Evolutionary conservation across 2,888 invertebrate species (phyloP).

Genomic region (Eupithecia vulgata): DNA sequence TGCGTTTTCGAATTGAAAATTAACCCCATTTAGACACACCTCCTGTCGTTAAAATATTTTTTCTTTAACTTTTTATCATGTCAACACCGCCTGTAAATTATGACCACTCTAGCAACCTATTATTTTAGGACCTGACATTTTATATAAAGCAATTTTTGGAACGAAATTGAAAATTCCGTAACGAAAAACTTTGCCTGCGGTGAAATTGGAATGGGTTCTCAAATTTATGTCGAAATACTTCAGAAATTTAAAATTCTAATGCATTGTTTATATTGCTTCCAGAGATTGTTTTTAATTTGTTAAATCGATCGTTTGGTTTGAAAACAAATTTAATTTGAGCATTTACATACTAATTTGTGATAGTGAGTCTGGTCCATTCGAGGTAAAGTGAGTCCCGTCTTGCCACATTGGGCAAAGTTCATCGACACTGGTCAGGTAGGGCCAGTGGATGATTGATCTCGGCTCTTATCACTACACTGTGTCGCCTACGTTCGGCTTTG

Average conservation of each 20-base stretch:
- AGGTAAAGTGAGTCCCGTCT: constrained; percentile 73
- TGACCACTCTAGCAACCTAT: constrained; percentile 76
- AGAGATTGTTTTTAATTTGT: constrained; percentile 50
- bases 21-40: constrained; percentile 78
- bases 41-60: constrained; percentile 69
- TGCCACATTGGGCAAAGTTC: constrained; percentile 69
- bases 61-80: constrained; percentile 66
- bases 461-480: constrained; percentile 78
- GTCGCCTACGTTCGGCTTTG: constrained; percentile 80
- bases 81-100: constrained; percentile 81
- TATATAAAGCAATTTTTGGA: constrained; percentile 70
- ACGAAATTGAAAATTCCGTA: constrained; percentile 74
- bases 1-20: constrained; percentile 80
- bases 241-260: constrained; percentile 64
- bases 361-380: constrained; percentile 61
- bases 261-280: constrained; percentile 51
- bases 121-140: constrained; percentile 80
- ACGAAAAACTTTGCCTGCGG: constrained; percentile 71
- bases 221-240: constrained; percentile 70
- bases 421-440: constrained; percentile 79
- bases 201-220: constrained; percentile 69
- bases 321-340: constrained; percentile 47
- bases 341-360: constrained; percentile 63
- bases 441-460: constrained; percentile 81
- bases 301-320: constrained; percentile 45